A percentile compares a stretch with the other conserved stretches of the same genome.
Conservation (phyloP, 1,140 invertebrate species). For the Formica exsecta region DNA sequence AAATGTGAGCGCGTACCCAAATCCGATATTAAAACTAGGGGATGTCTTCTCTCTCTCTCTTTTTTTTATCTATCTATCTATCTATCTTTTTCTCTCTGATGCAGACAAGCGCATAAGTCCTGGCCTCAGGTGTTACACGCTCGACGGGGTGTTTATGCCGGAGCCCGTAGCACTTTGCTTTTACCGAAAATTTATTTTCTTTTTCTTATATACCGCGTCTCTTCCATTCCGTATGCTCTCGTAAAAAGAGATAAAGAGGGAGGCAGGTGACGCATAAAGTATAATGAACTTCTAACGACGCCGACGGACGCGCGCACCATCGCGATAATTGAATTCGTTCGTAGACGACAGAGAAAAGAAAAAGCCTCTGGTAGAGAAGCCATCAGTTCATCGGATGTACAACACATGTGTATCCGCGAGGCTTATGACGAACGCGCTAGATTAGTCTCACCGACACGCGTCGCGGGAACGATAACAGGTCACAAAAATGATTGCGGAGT, state of each 20-base stretch:
- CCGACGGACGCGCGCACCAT: conserved; percentile 8
- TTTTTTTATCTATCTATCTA: neutral
- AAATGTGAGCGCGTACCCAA: conserved; percentile 61
- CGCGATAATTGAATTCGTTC: conserved; percentile 30
- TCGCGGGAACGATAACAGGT: conserved; percentile 56
- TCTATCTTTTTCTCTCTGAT: neutral
- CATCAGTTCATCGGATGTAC: neutral
- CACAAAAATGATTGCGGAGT: conserved; percentile 66
- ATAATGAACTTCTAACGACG: conserved; percentile 46
- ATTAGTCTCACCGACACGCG: conserved; percentile 68
- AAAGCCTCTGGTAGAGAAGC: too few relatives aligned
- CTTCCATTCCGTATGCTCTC: conserved; percentile 23
- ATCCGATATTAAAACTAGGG: conserved; percentile 58
- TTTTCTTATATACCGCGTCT: conserved; percentile 30
- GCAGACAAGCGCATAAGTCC: conserved; percentile 64
- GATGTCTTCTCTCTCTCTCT: conserved; percentile 9
- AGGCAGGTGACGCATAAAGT: conserved; percentile 47
- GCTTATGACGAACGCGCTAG: neutral
- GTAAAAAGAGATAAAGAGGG: conserved; percentile 10
- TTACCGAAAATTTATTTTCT: conserved; percentile 75
- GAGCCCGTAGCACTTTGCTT: conserved; percentile 70
- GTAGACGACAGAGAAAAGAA: neutral
- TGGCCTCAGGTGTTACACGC: conserved; percentile 72
- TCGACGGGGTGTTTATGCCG: conserved; percentile 71
- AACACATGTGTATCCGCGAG: neutral